These are phyloP conservation scores for Misgurnus mizolepis DNA, from an alignment of 2,113 vertebrate species.

Conservation along the genomic window DNA sequence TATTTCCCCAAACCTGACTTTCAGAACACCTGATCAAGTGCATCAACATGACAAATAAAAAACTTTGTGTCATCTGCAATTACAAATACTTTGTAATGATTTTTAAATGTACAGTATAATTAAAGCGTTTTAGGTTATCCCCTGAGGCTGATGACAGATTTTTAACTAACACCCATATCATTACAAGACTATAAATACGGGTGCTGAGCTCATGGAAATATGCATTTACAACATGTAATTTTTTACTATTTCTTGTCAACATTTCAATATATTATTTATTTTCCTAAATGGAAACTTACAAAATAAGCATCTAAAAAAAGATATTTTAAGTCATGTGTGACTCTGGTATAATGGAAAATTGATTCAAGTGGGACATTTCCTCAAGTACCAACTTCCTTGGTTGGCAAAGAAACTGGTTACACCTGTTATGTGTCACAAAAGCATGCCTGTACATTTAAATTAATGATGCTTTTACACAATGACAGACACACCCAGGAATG, in stretches of 20 bases:
- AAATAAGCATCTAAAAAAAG: neutral
- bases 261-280: neutral
- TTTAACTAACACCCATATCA: neutral
- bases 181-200: constrained; percentile 31
- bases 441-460: constrained; percentile 42
- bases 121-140: constrained; percentile 6
- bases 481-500: constrained; percentile 41
- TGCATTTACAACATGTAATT: neutral
- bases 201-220: constrained; percentile 30
- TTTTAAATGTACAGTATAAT: neutral
- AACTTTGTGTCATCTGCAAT: neutral
- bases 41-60: neutral
- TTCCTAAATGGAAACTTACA: constrained; percentile 17
- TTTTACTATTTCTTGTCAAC: neutral
- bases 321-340: neutral
- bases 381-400: constrained; percentile 36
- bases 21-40: too few species aligned
- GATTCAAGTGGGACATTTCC: constrained; percentile 32
- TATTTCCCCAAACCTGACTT: too few species aligned
- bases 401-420: constrained; percentile 43
- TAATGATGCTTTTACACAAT: constrained; percentile 33
- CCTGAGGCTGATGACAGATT: neutral
- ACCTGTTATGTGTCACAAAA: constrained; percentile 46
- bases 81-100: neutral
- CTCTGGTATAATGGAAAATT: constrained; percentile 19